Base-by-base conservation (phyloP, 2,888 invertebrate genomes). In the Portevinia maculata region DNA sequence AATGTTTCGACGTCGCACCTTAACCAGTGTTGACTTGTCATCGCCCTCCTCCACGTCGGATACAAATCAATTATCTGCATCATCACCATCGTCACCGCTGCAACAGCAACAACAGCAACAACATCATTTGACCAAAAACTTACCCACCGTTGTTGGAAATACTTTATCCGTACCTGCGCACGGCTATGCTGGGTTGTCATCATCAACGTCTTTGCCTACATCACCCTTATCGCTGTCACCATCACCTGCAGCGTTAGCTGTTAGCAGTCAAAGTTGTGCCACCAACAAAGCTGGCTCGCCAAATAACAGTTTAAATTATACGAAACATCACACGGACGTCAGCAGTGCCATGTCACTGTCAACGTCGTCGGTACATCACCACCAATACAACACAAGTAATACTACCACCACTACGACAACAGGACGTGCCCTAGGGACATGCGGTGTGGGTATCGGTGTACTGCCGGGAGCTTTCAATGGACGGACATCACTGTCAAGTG, bases 1-100 rank as follows among this genome's bases (percentile, higher is more conserved):
- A 41, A 90, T 91, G 75, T 91, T 91, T 84, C 90, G 90, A 0
- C 89, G 90, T 52, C 89, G 91, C 70, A 90, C 91, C 7, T 88
- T 90, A 78, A 90, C 89, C 52, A 89, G 87, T 75, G 87, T 86
- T 6, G 88, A 83, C 41, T 57, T 76, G 59, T 69, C 84, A 3
- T 69, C 78, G 5, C 65, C 69, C n/a, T 41, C 74, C 8, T 55
- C 62, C 1, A 15, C 39, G 7, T 13, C 34, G 11, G 75, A 85
- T 70, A 83, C 78, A 73, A 83, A 83, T 78, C 73, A 76, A 30
- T 86, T 86, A 5, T 87, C 88, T 1, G 87, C 88, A 28, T 87
- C 88, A 8, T 88, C 89, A 32, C 88, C 89, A 28, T 87, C 87
- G 41, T 89, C 88, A 7, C 89, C 90, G 32, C 76, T 89, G 5